Evolutionary conservation across 2,888 invertebrate species (phyloP), one percentile per base, ranked within the genome.

Genomic region (Diaperis boleti): DNA sequence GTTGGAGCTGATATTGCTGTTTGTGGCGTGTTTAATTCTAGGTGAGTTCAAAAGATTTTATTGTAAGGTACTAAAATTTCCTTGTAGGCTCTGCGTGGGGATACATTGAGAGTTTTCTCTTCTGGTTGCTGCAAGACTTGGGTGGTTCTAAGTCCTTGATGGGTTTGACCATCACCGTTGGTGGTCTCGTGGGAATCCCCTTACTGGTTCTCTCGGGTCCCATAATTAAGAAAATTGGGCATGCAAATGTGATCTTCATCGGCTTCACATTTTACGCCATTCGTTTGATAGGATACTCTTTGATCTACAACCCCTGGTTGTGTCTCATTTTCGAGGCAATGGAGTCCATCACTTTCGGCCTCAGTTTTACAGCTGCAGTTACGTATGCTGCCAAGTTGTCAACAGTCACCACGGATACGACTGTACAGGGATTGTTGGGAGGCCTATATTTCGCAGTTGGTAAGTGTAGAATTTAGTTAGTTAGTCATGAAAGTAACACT

Each of bases 371-470:
- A 0, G 91, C 91, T 0, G 90, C 90, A 13, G 90, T 91, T 22
- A 91, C 91, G 45, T 92, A 92, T 75, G 91, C 91, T 0, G 91
- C 91, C 0, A 87, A 87, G 57, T 83, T 92, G 4, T 90, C 91
- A 1, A 88, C 89, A 1, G 86, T 88, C 45, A 87, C 89, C 33
- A 92, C 92, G 0, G 90, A 92, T 72, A 88, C 90, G 5, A 90
- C 90, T 8, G 87, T 92, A 67, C 92, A 92, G 78, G 92, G 91
- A 8, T 82, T 92, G 66, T 83, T 92, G 7, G 91, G 91, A n/a
- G 91, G 91, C 11, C 80, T 91, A n/a, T 92, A 92, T 76, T 92
- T 89, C 75, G 92, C 91, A 70, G 89, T 92, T 60, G 92, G 92
- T 90, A 64, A 64, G 69, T 62, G 8, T 50, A 10, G 13, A n/a